phyloP scores from a whole-genome alignment of 2,113 vertebrate genomes.

The Takifugu flavidus region DNA sequence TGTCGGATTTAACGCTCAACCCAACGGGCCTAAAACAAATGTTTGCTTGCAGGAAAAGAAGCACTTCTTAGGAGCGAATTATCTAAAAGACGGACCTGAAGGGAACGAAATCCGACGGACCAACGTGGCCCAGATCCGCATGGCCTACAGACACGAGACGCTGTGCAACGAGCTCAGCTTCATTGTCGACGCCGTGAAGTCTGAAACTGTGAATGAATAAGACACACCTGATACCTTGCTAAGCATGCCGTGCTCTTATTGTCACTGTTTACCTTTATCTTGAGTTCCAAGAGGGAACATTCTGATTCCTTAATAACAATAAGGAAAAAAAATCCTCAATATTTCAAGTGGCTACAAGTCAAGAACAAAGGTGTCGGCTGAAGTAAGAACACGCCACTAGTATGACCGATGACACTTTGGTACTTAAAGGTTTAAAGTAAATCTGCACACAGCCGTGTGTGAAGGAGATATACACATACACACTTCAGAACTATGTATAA shows the following conservation, averaged over 20 bases:
- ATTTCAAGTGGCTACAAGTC: not conserved
- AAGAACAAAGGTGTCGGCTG: not conserved
- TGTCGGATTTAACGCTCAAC: too few species aligned
- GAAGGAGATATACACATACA: slow-evolving; percentile 1
- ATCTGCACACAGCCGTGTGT: not conserved
- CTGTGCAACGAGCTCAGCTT: slow-evolving; percentile 92
- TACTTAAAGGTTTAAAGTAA: slow-evolving; percentile 13
- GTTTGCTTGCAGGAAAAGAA: slow-evolving; percentile 81
- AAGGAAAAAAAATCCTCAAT: too few species aligned
- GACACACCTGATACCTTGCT: not conserved
- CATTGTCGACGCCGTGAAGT: slow-evolving; percentile 86
- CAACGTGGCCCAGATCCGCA: slow-evolving; percentile 93
- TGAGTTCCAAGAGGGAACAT: too few species aligned
- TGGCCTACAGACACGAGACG: slow-evolving; percentile 91
- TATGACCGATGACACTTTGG: slow-evolving; percentile 6
- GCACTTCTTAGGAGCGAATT: slow-evolving; percentile 85
- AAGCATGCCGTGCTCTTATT: slow-evolving; percentile 21
- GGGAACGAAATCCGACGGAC: slow-evolving; percentile 91
- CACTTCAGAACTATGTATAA: slow-evolving; percentile 16
- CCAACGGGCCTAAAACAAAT: not conserved
- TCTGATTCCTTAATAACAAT: too few species aligned
- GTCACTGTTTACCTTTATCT: not conserved
- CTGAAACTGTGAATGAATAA: slow-evolving; percentile 69
- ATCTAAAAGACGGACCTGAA: slow-evolving; percentile 87
- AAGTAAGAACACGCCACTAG: slow-evolving; percentile 1